Evolutionary conservation across 2,113 vertebrate species (phyloP).

Genomic region (Marmota flaviventris): DNA sequence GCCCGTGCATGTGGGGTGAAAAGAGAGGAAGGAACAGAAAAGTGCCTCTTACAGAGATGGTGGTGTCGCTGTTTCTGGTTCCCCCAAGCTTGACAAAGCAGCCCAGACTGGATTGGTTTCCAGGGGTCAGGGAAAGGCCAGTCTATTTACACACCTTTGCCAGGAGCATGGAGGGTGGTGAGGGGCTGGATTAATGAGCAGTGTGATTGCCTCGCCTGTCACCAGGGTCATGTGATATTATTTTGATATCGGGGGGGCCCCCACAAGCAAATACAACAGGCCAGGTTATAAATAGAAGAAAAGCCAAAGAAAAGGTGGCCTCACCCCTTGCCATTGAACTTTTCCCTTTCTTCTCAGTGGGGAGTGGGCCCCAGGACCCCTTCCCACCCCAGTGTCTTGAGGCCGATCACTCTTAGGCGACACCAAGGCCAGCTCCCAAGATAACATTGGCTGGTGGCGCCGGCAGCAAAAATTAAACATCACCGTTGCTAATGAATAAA

Average conservation of each 20-base stretch:
- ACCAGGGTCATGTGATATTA: constrained; percentile 71
- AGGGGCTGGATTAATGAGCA: constrained; percentile 72
- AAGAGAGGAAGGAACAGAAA: background rate
- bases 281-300: constrained; percentile 69
- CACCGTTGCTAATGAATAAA: constrained; percentile 17
- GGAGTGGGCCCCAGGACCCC: background rate
- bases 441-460: background rate
- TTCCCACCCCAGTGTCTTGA: background rate
- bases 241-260: constrained; percentile 73
- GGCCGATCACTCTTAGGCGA: background rate
- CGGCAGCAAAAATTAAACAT: constrained; percentile 38
- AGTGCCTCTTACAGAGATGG: background rate
- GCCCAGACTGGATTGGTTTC: constrained; percentile 40
- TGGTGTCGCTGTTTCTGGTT: background rate
- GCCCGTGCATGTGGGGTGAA: accelerated
- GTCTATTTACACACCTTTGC: constrained; percentile 79
- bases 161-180: constrained; percentile 23
- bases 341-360: constrained; percentile 60
- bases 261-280: constrained; percentile 76
- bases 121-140: constrained; percentile 80
- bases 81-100: constrained; percentile 21
- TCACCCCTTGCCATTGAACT: constrained; percentile 42
- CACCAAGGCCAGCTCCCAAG: constrained; percentile 65
- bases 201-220: constrained; percentile 68
- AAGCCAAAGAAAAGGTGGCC: constrained; percentile 56